These are phyloP conservation scores for Brachynemurus nebulosus DNA, from an alignment of 2,888 invertebrate species.

Conservation along the genomic window DNA sequence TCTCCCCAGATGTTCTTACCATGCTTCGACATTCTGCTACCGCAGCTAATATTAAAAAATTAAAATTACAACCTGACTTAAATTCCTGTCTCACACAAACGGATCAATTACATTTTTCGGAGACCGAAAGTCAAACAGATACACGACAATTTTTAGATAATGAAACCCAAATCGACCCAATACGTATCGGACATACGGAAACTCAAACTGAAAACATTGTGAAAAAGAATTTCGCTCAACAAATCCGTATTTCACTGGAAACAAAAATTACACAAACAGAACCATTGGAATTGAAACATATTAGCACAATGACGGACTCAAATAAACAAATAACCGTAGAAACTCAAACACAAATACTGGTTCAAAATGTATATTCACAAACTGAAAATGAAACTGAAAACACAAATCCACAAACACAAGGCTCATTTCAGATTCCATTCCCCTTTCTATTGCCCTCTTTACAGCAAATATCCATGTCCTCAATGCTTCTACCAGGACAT, in stretches of 20 bases:
- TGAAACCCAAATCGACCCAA: too few species aligned
- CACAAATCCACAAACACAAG: background rate
- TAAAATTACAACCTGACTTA: too few species aligned
- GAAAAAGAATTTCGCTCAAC: background rate
- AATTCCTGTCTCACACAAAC: too few species aligned
- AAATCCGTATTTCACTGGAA: background rate
- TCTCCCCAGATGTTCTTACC: background rate
- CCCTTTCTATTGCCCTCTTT: background rate
- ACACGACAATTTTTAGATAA: too few species aligned
- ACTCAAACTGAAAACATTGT: background rate
- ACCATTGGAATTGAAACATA: too few species aligned
- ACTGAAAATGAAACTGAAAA: background rate
- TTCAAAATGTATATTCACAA: background rate
- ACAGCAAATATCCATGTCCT: conserved; percentile 14
- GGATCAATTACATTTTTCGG: background rate
- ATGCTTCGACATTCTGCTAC: background rate
- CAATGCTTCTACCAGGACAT: too few species aligned
- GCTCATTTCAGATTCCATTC: background rate
- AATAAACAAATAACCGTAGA: too few species aligned
- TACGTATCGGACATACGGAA: too few species aligned
- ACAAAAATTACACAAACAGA: background rate
- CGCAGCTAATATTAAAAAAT: background rate
- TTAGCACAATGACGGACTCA: too few species aligned
- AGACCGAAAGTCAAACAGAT: background rate
- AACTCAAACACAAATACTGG: background rate